Base-by-base conservation (phyloP, 2,888 invertebrate genomes). In the Melitaea athalia region DNA sequence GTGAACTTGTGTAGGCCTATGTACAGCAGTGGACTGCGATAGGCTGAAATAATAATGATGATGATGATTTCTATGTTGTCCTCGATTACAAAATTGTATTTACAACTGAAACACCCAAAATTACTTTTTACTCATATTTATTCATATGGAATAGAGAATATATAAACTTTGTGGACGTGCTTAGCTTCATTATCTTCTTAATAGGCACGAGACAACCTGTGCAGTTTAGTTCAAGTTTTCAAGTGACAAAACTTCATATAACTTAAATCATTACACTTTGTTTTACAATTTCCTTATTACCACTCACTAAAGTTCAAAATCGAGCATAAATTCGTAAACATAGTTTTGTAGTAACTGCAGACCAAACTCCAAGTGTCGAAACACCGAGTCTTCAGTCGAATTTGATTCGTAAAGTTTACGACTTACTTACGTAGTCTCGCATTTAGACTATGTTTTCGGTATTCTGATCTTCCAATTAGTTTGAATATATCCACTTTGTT, bases 321-420 rank as follows among this genome's bases (percentile, higher is more conserved):
- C 52, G 72, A 65, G 60, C 71, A 65, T 67, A 53, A 50, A 64
- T 57, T 43, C 57, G 33, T 53, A 70, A 69, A 71, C 65, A 63
- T 66, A 70, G 72, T 71, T 73, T 59, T 61, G 69, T 67, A 74
- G 71, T 73, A 70, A 50, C 69, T 68, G 65, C 72, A 75, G 72
- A 72, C 66, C 72, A 72, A 72, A 74, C 72, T 70, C 69, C 69
- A 68, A 73, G 73, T 73, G 73, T 74, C 74, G 72, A 74, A 75
- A 74, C 72, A 72, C 62, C 52, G 68, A 67, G 67, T 66, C 72
- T 72, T 67, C 66, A 72, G 74, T 76, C 65, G 74, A 77, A 74
- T 77, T 76, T 74, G 69, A 77, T 74, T 78, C 75, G 61, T 71
- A 70, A 76, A 77, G 75, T 77, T 76, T 72, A 64, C 62, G 70